Percentiles rank a stretch among this genome's conserved stretches.
Evolutionary conservation across 30 jellyfish, hydroid and myxozoan species (phyloP).

Genomic region (Cassiopea andromeda): DNA sequence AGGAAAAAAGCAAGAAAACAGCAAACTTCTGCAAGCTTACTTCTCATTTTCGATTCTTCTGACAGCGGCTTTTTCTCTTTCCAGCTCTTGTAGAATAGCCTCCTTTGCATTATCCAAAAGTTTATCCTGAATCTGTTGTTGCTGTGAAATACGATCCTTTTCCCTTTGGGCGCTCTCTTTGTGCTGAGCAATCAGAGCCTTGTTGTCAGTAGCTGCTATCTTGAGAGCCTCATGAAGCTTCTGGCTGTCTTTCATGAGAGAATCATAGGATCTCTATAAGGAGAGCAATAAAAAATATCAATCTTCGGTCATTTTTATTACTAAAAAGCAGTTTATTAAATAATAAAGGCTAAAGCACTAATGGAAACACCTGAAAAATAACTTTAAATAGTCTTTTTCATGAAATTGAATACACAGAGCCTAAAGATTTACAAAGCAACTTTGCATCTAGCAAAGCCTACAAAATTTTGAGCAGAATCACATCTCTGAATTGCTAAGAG

Average conservation of each 20-base stretch:
- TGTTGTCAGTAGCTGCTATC: constrained; percentile 88
- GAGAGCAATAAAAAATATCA: background rate
- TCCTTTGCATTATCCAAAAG: constrained; percentile 74
- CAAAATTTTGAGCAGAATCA: too few relatives aligned
- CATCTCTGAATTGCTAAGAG: too few relatives aligned
- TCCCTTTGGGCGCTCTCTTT: constrained; percentile 71
- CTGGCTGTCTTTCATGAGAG: constrained; percentile 54
- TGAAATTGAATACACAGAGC: too few relatives aligned
- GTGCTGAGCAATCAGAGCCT: constrained; percentile 81
- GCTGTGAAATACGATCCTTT: constrained; percentile 37
- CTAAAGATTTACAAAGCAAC: too few relatives aligned
- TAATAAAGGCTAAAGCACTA: too few relatives aligned
- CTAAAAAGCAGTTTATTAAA: too few relatives aligned
- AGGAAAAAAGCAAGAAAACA: background rate
- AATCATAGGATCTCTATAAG: constrained; percentile 24
- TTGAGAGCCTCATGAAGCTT: constrained; percentile 72
- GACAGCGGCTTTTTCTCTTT: constrained; percentile 56
- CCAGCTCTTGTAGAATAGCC: constrained; percentile 69
- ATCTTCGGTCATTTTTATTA: too few relatives aligned
- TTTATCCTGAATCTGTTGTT: constrained; percentile 54
- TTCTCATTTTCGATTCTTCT: constrained; percentile 64
- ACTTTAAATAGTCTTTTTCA: too few relatives aligned
- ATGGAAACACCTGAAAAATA: too few relatives aligned
- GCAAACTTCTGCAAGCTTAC: constrained; percentile 21
- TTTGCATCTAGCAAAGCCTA: too few relatives aligned